Evolutionary conservation across 2,113 vertebrate genomes (phyloP), one percentile per base, ranked within the genome.

Genomic region (Silurus meridionalis): DNA sequence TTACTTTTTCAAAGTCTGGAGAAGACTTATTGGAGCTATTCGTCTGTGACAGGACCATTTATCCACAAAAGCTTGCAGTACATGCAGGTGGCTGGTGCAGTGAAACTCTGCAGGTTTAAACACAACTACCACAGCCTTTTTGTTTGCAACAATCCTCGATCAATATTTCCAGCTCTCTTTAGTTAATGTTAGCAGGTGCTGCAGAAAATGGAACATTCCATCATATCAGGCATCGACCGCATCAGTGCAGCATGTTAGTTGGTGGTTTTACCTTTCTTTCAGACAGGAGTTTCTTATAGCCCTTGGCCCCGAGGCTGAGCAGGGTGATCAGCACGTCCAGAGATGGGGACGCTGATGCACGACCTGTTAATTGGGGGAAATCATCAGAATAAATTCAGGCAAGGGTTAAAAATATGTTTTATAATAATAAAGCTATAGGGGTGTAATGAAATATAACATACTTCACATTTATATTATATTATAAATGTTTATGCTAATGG

Each of bases 311-410:
- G 66, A 99, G 95, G 71, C 96, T 96, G 83, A 99, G 94, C 85
- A 99, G 94, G 2, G 98, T 99, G 89, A 99, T 98, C 86, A 99
- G 96, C 89, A 98, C 94, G 74, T 99, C 98, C 85, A 99, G 95
- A 77, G 98, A 98, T 77, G 98, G 98, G 8, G 98, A 97, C 0
- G 97, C 97, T 1, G 98, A 99, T 4, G 98, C 98, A 92, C 98
- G 96, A 89, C 98, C 98, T 99, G 91, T 69, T 90, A 37, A 37
- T 37, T 53, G 69, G 17, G 85, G 21, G 21, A 17, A 82, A 66
- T n/a, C 28, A 67, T 60, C 64, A 79, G 19, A 23, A 81, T 80
- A 89, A 63, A 72, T 19, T 48, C 7, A 23, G 50, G 13, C 9
- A 66, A 46, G 37, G 37, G 23, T 37, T 46, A 57, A 50, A 17